Evolutionary conservation across 2,113 vertebrate genomes (phyloP).

Genomic region (Mirza zaza): DNA sequence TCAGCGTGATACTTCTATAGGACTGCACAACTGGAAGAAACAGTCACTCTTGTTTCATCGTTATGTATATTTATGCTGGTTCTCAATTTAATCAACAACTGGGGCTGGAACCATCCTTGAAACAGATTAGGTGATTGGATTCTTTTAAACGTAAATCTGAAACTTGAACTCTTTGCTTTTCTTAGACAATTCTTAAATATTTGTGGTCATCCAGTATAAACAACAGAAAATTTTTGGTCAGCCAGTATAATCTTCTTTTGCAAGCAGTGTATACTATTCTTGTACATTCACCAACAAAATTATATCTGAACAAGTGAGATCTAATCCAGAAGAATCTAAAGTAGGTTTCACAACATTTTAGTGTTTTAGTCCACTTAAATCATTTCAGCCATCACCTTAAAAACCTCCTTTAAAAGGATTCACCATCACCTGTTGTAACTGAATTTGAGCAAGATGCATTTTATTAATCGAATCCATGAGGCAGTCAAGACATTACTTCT

Average conservation of each 20-base stretch:
- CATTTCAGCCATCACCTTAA: background rate
- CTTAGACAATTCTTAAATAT: background rate
- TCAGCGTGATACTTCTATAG: background rate
- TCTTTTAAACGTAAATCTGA: background rate
- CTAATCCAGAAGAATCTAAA: background rate
- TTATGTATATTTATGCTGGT: background rate
- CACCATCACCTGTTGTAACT: background rate
- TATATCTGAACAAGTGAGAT: background rate
- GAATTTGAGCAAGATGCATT: background rate
- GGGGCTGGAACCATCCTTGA: background rate
- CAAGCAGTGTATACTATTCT: background rate
- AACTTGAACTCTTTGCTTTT: background rate
- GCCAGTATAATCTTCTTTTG: background rate
- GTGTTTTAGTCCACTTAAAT: background rate
- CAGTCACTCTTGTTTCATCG: background rate
- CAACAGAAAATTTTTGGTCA: background rate
- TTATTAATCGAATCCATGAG: slow-evolving; percentile 5
- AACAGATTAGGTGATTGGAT: background rate
- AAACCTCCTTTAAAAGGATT: background rate
- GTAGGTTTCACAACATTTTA: background rate
- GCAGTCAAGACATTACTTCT: background rate
- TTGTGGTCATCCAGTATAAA: background rate
- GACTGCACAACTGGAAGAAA: background rate
- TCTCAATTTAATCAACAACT: background rate
- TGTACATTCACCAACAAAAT: background rate